Evolutionary conservation across 2,888 invertebrate species (phyloP).

Genomic region (Lepas anatifera): DNA sequence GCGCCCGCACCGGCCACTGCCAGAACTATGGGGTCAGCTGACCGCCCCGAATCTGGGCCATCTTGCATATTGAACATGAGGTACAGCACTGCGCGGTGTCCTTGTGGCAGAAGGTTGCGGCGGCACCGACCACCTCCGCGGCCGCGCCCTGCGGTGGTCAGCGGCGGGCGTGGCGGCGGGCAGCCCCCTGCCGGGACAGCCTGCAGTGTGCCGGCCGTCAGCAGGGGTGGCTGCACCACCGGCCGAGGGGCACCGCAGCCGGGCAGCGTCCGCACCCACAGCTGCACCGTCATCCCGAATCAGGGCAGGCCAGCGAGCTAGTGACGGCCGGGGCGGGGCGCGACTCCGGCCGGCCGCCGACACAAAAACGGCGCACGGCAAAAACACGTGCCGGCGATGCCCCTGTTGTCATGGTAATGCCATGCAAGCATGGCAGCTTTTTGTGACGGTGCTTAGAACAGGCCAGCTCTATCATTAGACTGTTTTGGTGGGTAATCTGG

Average conservation of each 20-base stretch:
- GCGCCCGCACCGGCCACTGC: background rate
- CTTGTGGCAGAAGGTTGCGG: background rate
- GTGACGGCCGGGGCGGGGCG: background rate
- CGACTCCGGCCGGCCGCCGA: background rate
- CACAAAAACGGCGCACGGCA: background rate
- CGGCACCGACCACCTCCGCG: too few relatives aligned
- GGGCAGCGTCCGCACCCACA: too few relatives aligned
- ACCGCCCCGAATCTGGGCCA: background rate
- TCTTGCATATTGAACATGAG: constrained; percentile 1
- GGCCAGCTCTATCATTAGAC: background rate
- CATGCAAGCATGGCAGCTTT: constrained; percentile 6
- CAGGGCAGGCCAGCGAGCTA: background rate
- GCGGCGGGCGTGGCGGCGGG: too few relatives aligned
- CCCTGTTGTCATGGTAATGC: constrained; percentile 6
- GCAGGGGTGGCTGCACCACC: too few relatives aligned
- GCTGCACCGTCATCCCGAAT: background rate
- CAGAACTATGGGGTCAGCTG: background rate
- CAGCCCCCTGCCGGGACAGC: too few relatives aligned
- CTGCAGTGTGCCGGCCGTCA: too few relatives aligned
- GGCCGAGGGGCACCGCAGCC: too few relatives aligned
- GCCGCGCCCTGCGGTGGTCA: too few relatives aligned
- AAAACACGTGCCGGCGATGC: background rate
- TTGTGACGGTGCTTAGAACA: background rate
- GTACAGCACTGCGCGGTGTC: too few relatives aligned
- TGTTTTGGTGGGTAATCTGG: background rate